These are phyloP conservation scores for Myopa testacea DNA, from an alignment of 2,888 invertebrate genomes.

Conservation along the genomic window DNA sequence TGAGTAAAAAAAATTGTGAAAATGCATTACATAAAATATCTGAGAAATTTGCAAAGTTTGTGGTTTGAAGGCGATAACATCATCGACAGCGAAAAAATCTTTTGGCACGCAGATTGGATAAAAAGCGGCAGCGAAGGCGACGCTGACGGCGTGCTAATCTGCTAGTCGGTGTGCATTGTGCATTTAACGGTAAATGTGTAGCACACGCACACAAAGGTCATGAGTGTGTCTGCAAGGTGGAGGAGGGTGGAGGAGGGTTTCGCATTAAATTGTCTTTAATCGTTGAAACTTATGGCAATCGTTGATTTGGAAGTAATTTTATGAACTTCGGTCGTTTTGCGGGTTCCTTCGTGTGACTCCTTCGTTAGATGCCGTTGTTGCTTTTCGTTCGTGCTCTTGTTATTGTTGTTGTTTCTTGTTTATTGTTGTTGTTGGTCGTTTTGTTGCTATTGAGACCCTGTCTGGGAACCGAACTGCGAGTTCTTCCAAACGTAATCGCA, in stretches of 20 bases:
- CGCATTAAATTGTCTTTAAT: slow-evolving; percentile 49
- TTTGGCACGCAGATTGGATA: slow-evolving; percentile 27
- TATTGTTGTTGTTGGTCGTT: not conserved
- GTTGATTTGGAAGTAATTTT: slow-evolving; percentile 64
- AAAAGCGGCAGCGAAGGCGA: slow-evolving; percentile 1
- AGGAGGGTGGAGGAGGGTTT: not conserved
- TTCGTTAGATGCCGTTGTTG: not conserved
- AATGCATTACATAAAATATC: slow-evolving; percentile 26
- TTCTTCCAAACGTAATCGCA: slow-evolving; percentile 33
- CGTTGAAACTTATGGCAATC: slow-evolving; percentile 55
- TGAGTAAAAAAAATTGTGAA: not conserved
- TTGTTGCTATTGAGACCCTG: slow-evolving; percentile 3
- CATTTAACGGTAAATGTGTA: slow-evolving; percentile 25
- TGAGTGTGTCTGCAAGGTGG: not conserved
- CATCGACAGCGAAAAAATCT: not conserved
- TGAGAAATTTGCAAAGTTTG: slow-evolving; percentile 25
- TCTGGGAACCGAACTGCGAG: slow-evolving; percentile 20
- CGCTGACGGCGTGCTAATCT: not conserved
- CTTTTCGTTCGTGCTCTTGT: slow-evolving; percentile 9
- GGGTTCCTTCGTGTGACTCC: not conserved
- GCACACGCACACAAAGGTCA: slow-evolving; percentile 23
- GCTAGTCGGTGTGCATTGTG: not conserved
- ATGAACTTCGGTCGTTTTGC: slow-evolving; percentile 52
- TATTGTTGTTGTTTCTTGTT: slow-evolving; percentile 3
- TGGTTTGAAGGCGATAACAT: slow-evolving; percentile 12